Evolutionary conservation across 2,113 vertebrate species (phyloP), one percentile per base, ranked within the genome.

Genomic region (Brachyistius frenatus): DNA sequence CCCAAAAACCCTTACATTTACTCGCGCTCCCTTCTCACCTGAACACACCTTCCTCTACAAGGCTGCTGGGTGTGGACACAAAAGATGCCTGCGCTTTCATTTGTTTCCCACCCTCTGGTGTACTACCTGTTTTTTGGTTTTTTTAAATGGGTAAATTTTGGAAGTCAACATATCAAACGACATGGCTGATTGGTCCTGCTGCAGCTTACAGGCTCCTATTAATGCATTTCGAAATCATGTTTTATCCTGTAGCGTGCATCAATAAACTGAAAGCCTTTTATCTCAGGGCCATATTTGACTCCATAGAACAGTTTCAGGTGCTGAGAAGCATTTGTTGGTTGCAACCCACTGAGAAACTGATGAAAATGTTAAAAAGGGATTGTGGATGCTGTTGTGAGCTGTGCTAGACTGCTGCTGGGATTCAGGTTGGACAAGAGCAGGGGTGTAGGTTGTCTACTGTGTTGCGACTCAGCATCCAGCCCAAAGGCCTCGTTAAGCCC

Each of bases 351-450:
- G 92, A 73, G 89, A 91, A 86, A 57, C 37, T 85, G 76, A 92
- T 92, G 87, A 88, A 88, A 89, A 87, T 85, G 81, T 83, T 85
- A 87, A 80, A 66, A 49, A 61, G 88, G 54, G 49, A 66, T 71
- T 52, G 56, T 3, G 46, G 67, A 62, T 68, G 84, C 44, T 67
- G 86, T 30, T 61, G 79, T 71, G 57, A 84, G 81, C 63, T 30
- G 5, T 39, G 55, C 16, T 60, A 33, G 80, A 82, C 86, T 74
- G 73, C 82, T 84, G 80, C 83, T 79, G 88, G 81, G 73, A 64
- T 76, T 76, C 63, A 4, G 73, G 47, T 74, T 71, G 68, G 78
- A 75, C 55, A 39, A 57, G 65, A 44, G 50, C 60, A 46, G 66
- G 83, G 61, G 44, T 70, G 52, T 8, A 70, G 53, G 46, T 61